Evolutionary conservation across 1,140 invertebrate species (phyloP).

Genomic region (Cyphomyrmex costatus): DNA sequence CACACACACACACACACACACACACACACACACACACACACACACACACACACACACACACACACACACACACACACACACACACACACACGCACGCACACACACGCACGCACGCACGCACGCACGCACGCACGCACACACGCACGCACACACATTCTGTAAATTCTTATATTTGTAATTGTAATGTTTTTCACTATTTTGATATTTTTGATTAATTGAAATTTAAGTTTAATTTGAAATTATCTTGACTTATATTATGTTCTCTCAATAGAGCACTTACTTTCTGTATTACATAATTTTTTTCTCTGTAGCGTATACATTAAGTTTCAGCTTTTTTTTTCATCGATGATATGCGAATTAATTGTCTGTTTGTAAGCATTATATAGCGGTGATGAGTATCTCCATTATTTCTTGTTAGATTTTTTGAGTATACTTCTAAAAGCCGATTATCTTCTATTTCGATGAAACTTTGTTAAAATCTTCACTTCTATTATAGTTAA

Average conservation of each 20-base stretch:
- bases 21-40: too few species aligned
- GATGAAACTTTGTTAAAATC: too few species aligned
- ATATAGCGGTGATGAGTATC: neutral
- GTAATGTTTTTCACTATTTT: neutral
- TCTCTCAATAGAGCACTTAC: neutral
- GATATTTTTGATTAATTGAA: neutral
- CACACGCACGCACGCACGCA: too few species aligned
- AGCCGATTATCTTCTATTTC: too few species aligned
- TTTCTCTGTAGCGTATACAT: neutral
- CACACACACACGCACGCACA: too few species aligned
- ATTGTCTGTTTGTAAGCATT: constrained; percentile 5
- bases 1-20: too few species aligned
- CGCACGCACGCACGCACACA: too few species aligned
- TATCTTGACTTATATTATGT: neutral
- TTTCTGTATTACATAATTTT: constrained; percentile 3
- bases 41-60: too few species aligned
- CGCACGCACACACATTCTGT: too few species aligned
- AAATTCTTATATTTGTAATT: neutral
- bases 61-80: too few species aligned
- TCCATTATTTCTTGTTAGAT: constrained; percentile 14
- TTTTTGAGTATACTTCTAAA: neutral
- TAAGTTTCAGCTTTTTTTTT: neutral
- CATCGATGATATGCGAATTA: neutral
- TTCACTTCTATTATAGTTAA: too few species aligned
- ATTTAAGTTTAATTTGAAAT: neutral